Conservation (phyloP, 2,113 vertebrate genomes). For the Scolopax mira region DNA sequence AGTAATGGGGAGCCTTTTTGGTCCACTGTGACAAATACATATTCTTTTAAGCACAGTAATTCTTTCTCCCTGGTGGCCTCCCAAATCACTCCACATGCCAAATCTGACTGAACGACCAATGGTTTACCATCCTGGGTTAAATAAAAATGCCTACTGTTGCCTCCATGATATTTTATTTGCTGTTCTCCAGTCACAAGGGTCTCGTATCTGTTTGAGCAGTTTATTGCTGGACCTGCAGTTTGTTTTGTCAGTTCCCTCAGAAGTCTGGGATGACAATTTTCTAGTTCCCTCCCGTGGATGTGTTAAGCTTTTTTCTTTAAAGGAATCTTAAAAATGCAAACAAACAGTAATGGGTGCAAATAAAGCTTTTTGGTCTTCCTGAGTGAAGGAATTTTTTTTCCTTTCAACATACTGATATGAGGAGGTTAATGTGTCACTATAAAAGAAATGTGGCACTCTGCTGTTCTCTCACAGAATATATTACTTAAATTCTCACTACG, state of each 20-base stretch:
- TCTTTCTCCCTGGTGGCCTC: not conserved
- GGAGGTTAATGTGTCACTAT: constrained; percentile 58
- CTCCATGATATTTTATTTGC: not conserved
- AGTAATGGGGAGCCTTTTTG: not conserved
- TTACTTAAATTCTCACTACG: constrained; percentile 53
- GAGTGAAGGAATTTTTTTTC: constrained; percentile 28
- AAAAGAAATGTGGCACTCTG: constrained; percentile 55
- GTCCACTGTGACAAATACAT: not conserved
- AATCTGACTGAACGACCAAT: not conserved
- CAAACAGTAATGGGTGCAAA: constrained; percentile 10
- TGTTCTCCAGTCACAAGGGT: not conserved
- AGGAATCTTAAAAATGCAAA: constrained; percentile 24
- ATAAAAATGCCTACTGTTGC: not conserved
- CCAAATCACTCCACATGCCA: not conserved
- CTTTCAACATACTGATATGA: constrained; percentile 30
- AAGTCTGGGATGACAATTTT: constrained; percentile 18
- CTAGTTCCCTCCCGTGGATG: not conserved
- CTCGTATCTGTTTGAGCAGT: not conserved
- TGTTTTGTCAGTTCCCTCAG: not conserved
- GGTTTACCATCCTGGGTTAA: not conserved
- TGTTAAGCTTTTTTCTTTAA: constrained; percentile 27
- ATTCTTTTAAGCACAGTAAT: not conserved
- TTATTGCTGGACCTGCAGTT: not conserved
- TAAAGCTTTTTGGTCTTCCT: constrained; percentile 16
- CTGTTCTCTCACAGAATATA: constrained; percentile 58